phyloP scores from a whole-genome alignment of 2,888 invertebrate species.

The Pammene aurita region DNA sequence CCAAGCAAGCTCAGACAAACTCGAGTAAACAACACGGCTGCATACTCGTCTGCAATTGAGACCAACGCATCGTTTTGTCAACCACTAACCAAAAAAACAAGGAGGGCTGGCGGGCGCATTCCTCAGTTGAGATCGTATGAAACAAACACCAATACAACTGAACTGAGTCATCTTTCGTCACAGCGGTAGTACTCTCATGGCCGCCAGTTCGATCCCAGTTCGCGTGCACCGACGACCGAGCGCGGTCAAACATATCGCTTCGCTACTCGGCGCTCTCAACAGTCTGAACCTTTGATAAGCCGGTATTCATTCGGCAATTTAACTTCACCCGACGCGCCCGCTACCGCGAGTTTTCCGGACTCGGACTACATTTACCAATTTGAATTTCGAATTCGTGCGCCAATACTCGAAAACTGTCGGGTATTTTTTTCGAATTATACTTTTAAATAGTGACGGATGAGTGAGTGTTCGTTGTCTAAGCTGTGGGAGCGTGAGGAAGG shows the following conservation, averaged over 20 bases:
- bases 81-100: conserved; percentile 18
- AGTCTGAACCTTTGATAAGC: conserved; percentile 50
- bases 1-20: not conserved
- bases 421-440: conserved; percentile 51
- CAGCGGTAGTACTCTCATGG: conserved; percentile 64
- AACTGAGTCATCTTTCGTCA: conserved; percentile 77
- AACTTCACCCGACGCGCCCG: conserved; percentile 55
- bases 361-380: conserved; percentile 28
- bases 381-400: conserved; percentile 36
- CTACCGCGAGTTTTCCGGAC: conserved; percentile 44
- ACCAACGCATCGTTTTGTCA: conserved; percentile 38
- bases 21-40: conserved; percentile 2
- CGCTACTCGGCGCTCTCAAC: conserved; percentile 48
- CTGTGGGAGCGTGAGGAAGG: conserved; percentile 69
- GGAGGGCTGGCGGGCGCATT: conserved; percentile 44
- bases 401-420: conserved; percentile 23
- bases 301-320: conserved; percentile 63
- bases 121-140: conserved; percentile 46
- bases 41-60: conserved; percentile 19
- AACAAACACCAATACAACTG: conserved; percentile 67
- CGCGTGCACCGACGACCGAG: conserved; percentile 71
- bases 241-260: conserved; percentile 63
- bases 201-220: conserved; percentile 58
- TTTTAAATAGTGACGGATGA: conserved; percentile 74
- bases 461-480: conserved; percentile 71